Conservation (phyloP, 2,797 vertebrate genomes). For the Girardinus metallicus region DNA sequence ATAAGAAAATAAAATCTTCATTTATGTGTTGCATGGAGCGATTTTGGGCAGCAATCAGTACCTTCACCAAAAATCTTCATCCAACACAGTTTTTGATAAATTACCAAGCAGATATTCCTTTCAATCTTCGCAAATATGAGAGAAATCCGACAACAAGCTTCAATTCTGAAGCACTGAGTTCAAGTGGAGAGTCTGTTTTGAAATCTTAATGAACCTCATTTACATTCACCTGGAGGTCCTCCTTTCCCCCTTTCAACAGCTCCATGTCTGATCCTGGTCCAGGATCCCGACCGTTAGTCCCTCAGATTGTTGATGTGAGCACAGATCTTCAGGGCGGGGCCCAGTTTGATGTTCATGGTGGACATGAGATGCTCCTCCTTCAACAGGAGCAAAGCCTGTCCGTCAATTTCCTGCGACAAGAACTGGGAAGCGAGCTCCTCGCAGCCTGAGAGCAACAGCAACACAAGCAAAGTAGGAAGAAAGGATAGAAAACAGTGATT, state of each 20-base stretch:
- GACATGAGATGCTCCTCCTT: constrained; percentile 99
- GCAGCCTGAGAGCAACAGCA: constrained; percentile 82
- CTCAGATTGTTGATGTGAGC: constrained; percentile 95
- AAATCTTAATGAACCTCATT: constrained; percentile 6
- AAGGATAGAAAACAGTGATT: too few species aligned
- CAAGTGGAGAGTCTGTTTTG: neutral
- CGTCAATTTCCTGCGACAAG: constrained; percentile 97
- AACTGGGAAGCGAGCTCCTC: constrained; percentile 95
- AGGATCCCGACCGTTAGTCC: constrained; percentile 78
- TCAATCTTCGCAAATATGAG: neutral
- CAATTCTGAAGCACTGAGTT: constrained; percentile 15
- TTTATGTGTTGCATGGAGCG: neutral
- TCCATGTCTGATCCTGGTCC: neutral
- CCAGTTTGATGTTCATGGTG: constrained; percentile 99
- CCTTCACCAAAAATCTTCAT: constrained; percentile 1
- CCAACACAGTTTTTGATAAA: neutral
- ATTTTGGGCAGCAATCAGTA: neutral
- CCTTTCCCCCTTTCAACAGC: constrained; percentile 8
- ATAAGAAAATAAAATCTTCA: constrained; percentile 23
- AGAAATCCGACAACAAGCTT: neutral
- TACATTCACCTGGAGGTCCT: constrained; percentile 37
- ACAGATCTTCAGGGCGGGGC: constrained; percentile 97
- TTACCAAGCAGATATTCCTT: neutral
- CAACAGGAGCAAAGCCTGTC: constrained; percentile 95
- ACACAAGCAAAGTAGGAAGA: neutral